Evolutionary conservation across 2,113 vertebrate species (phyloP), one percentile per base, ranked within the genome.

Genomic region (Prolemur simus): DNA sequence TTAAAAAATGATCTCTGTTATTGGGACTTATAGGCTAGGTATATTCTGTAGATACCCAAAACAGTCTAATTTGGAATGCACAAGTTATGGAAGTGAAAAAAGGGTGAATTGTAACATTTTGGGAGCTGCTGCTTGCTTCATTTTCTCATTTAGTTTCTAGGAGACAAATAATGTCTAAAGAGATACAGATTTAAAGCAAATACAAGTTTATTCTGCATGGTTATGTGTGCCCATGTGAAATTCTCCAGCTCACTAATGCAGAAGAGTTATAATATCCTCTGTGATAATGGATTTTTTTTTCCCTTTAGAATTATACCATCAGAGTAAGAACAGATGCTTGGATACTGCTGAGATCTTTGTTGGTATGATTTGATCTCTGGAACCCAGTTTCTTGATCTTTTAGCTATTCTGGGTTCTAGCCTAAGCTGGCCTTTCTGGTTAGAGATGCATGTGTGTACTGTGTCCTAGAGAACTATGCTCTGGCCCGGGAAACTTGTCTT

Each of bases 141-240:
- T 84, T 94, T 94, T 78, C 71, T 84, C 8, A 69, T 64, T 92
- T 14, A 71, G 37, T 95, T 91, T 54, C 56, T 49, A 66, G 63
- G 73, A 92, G 39, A 83, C 27, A 13, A 87, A 27, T 92, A 85
- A 47, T 92, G 17, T 73, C n/a, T 64, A 54, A 77, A 87, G 54
- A 66, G 32, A 77, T 78, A 47, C n/a, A 73, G 32, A 78, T 78
- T 92, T 95, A 73, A 92, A 85, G 88, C 32, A 84, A 77, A n/a
- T n/a, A 29, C 3, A 86, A 56, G n/a, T 49, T 37, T 77, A 17
- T 78, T 45, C 5, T 89, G 63, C 27, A 13, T 60, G 17, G 11
- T 4, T n/a, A 6, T 71, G 17, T 78, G 9, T 73, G 3, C 56
- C 63, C 81, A n/a, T 17, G 21, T 4, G 27, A 13, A 25, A 32